Percentiles rank a stretch among this genome's conserved stretches.
phyloP scores from a whole-genome alignment of 2,113 vertebrate genomes.

The Scalopus aquaticus region DNA sequence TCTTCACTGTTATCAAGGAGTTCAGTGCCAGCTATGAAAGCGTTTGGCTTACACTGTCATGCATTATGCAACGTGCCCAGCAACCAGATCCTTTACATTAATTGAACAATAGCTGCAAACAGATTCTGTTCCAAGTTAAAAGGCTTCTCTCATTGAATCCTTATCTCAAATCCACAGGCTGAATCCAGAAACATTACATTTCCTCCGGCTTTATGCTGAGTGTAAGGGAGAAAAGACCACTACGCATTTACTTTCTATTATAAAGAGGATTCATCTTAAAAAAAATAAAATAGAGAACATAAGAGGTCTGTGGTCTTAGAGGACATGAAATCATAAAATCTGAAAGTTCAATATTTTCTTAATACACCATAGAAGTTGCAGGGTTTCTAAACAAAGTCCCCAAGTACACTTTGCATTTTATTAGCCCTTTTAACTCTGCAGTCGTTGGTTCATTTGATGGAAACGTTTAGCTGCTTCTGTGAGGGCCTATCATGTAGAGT shows the following conservation, averaged over 20 bases:
- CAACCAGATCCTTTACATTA: conserved; percentile 53
- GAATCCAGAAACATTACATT: conserved; percentile 47
- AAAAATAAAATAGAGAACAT: not conserved
- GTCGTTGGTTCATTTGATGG: conserved; percentile 21
- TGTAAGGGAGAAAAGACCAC: conserved; percentile 52
- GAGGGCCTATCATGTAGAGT: not conserved
- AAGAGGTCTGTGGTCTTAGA: conserved; percentile 40
- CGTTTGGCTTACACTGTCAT: conserved; percentile 36
- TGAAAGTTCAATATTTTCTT: conserved; percentile 58
- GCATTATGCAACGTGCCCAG: conserved; percentile 66
- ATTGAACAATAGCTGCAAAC: conserved; percentile 70
- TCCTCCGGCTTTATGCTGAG: conserved; percentile 55
- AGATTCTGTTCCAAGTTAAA: conserved; percentile 68
- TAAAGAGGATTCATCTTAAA: not conserved
- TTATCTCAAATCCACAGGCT: conserved; percentile 68
- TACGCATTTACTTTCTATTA: conserved; percentile 42
- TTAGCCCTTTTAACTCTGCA: conserved; percentile 45
- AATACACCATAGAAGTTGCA: not conserved
- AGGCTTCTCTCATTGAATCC: conserved; percentile 41
- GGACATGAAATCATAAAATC: conserved; percentile 45
- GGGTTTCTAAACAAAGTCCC: conserved; percentile 16
- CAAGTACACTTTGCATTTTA: not conserved
- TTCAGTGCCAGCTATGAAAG: conserved; percentile 56
- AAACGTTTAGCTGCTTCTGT: not conserved
- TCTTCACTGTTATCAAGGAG: conserved; percentile 53